A percentile compares a stretch with the other conserved stretches of the same genome.
Conservation (phyloP, 1,140 invertebrate genomes). For the Bombus waltoni region DNA sequence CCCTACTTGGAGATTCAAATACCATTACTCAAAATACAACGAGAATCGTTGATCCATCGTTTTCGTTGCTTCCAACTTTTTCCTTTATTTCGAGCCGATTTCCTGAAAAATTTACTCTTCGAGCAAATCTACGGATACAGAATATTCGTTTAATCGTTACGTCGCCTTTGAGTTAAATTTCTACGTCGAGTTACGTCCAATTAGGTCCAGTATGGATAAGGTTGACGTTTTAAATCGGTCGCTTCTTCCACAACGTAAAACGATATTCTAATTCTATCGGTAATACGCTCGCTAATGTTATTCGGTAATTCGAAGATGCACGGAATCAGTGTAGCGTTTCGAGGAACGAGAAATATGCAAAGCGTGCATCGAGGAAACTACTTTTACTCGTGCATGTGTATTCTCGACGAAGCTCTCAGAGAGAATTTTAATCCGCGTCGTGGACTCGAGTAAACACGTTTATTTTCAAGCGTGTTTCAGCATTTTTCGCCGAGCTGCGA, state of each 20-base stretch:
- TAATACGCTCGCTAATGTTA: neutral
- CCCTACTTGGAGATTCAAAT: no score
- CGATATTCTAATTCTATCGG: neutral
- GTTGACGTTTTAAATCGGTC: neutral
- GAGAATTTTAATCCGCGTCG: slow-evolving; percentile 27
- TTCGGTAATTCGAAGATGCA: neutral
- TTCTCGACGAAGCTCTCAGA: neutral
- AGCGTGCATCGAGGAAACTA: slow-evolving; percentile 26
- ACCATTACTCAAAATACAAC: no score
- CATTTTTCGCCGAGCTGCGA: neutral
- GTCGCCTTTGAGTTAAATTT: no score
- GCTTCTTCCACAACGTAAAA: neutral
- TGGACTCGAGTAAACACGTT: slow-evolving; percentile 18
- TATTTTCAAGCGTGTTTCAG: slow-evolving; percentile 5
- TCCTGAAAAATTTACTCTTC: no score
- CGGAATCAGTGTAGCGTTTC: neutral
- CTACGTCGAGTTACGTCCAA: no score
- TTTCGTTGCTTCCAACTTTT: no score
- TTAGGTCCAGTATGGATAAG: neutral
- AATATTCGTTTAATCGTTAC: no score
- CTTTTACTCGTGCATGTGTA: slow-evolving; percentile 32
- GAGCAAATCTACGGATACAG: no score
- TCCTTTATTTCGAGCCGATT: no score
- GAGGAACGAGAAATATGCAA: neutral
- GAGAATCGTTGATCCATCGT: no score